A percentile compares a stretch with the other conserved stretches of the same genome.
Conservation (phyloP, 92 coral and sea anemone genomes). For the Isaurus tuberculatus region DNA sequence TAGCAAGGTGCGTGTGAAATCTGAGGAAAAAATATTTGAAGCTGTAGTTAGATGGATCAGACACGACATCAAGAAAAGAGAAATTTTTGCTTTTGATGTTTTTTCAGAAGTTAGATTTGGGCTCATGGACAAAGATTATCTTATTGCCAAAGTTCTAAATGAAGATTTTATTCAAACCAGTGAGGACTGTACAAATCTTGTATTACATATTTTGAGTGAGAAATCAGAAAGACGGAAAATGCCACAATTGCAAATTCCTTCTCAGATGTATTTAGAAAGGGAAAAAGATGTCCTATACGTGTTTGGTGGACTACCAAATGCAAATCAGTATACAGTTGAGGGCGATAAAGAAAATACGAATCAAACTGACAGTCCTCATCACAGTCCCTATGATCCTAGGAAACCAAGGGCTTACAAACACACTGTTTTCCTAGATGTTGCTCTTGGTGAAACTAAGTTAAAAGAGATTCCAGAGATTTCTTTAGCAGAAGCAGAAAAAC, state of each 20-base stretch:
- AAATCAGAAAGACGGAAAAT: not conserved
- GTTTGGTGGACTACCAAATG: conserved; percentile 57
- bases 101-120: conserved; percentile 68
- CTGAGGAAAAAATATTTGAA: conserved; percentile 68
- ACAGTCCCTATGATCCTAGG: conserved; percentile 28
- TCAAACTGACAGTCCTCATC: not conserved
- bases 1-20: conserved; percentile 69
- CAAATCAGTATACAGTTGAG: conserved; percentile 27
- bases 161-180: conserved; percentile 46
- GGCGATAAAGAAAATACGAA: conserved; percentile 9
- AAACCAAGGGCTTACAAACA: conserved; percentile 36
- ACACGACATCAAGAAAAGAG: conserved; percentile 52
- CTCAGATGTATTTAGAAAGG: conserved; percentile 43
- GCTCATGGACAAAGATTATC: conserved; percentile 41
- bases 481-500: conserved; percentile 46
- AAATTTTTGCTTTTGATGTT: conserved; percentile 50
- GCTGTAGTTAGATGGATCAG: conserved; percentile 73
- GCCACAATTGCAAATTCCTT: not conserved
- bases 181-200: conserved; percentile 29
- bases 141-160: conserved; percentile 38
- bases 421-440: conserved; percentile 26
- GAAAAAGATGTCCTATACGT: conserved; percentile 59
- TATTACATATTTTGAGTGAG: conserved; percentile 10
- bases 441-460: conserved; percentile 22
- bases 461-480: conserved; percentile 40